Evolutionary conservation across 2,797 vertebrate genomes (phyloP), one percentile per base, ranked within the genome.

Genomic region (Leontopithecus rosalia): DNA sequence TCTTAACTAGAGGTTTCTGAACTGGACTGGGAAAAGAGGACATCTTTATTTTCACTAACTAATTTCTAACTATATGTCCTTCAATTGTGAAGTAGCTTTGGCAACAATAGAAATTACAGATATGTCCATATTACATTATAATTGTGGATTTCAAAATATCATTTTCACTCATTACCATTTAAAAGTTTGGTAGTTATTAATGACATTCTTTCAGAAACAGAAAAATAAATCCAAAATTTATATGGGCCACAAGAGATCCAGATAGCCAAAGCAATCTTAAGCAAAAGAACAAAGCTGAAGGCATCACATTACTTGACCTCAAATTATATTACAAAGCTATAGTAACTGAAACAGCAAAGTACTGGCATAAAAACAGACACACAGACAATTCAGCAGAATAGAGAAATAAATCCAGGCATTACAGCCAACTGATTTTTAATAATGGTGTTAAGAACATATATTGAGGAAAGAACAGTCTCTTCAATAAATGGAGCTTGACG

Each of bases 131-230:
- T 84, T 43, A 30, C 22, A 67, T n/a, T 81, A 58, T 17, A 64
- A 19, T 84, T 81, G 43, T 95, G 88, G 75, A 95, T 41, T 19
- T 88, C 88, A 95, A 90, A 92, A 92, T 67, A 82, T 1, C 83
- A 15, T 90, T 96, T 91, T 30, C 5, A 84, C 20, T 87, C 41
- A 82, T 67, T 15, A 39, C 20, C 12, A 70, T 75, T 76, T 93
- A 2, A 80, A 80, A 36, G 20, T 80, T 52, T 55, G 77, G 14
- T 39, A 55, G 50, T 36, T 55, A 39, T 80, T 80, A 52, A 52
- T 55, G 33, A 36, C 48, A 55, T 80, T 26, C 52, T 80, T 39
- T n/a, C 13, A 80, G 50, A 36, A 55, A 80, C 24, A 48, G 24
- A 39, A 55, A 55, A n/a, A 67, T 67, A 67, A 80, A 52, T n/a